Percentiles rank a stretch among this genome's conserved stretches.
Evolutionary conservation across 2,113 vertebrate species (phyloP).

Genomic region (Jaculus jaculus): DNA sequence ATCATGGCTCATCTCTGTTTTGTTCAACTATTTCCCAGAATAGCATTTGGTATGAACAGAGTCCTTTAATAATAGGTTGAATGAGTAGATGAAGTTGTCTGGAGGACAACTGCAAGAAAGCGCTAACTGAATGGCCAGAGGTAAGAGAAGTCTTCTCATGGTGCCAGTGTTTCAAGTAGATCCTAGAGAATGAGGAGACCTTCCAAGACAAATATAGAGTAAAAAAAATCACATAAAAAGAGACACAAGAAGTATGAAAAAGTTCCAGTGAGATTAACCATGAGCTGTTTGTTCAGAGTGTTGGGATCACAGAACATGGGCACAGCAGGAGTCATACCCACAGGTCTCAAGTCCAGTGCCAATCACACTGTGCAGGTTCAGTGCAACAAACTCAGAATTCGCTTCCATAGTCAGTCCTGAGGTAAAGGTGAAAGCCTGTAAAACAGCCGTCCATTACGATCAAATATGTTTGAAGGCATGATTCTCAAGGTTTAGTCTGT

Average conservation of each 20-base stretch:
- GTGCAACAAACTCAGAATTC: not conserved
- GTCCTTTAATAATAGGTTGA: not conserved
- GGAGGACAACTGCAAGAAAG: not conserved
- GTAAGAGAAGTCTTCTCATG: not conserved
- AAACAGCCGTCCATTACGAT: not conserved
- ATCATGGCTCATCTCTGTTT: not conserved
- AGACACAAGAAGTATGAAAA: not conserved
- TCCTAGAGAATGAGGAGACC: not conserved
- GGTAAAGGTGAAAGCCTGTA: not conserved
- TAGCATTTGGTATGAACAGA: not conserved
- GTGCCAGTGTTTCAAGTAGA: not conserved
- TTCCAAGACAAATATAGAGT: not conserved
- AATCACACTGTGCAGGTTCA: not conserved
- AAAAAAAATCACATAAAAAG: not conserved
- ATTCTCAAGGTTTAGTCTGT: not conserved
- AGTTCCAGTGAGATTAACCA: not conserved
- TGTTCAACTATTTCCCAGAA: not conserved
- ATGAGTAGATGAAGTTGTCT: not conserved
- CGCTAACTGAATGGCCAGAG: not conserved
- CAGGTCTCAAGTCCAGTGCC: not conserved
- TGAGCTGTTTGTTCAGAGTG: accelerated
- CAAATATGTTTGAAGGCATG: not conserved
- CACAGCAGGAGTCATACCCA: accelerated
- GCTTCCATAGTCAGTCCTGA: not conserved
- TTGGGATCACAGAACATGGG: accelerated